Percentiles rank a stretch among this genome's conserved stretches.
phyloP scores from a whole-genome alignment of 2,888 invertebrate species.

The Himalopsyche kuldschensis region DNA sequence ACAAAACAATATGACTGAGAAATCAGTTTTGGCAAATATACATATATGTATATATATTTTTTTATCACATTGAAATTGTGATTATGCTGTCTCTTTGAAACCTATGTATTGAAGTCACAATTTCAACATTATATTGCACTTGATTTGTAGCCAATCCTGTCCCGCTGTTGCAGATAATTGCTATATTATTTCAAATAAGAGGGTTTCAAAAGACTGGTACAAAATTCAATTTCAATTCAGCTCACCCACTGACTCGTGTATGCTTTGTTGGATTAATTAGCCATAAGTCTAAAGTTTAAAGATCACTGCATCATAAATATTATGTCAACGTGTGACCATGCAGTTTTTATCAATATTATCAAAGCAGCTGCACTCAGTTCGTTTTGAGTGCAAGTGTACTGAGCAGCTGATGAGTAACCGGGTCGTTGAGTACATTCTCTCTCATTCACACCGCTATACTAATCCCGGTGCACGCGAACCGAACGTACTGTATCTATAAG shows the following conservation, averaged over 20 bases:
- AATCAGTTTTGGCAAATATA: too few species aligned
- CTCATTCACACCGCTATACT: background rate
- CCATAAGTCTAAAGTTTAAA: background rate
- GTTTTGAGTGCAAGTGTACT: conserved; percentile 21
- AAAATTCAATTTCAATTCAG: too few species aligned
- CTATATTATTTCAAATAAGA: too few species aligned
- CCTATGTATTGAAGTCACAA: too few species aligned
- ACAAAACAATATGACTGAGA: too few species aligned
- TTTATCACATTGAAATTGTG: too few species aligned
- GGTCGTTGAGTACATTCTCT: conserved; percentile 4
- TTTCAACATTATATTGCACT: too few species aligned
- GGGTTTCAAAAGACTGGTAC: too few species aligned
- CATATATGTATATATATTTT: too few species aligned
- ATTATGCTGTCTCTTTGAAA: too few species aligned
- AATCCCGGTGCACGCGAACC: conserved; percentile 36
- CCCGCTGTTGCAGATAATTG: too few species aligned
- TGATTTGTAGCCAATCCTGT: too few species aligned
- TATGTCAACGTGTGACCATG: conserved; percentile 1
- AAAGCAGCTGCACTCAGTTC: background rate
- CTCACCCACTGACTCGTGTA: background rate
- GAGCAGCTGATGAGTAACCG: background rate
- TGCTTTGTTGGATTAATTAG: background rate
- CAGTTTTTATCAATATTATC: background rate
- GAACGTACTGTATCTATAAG: background rate
- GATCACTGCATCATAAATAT: background rate